Base-by-base conservation (phyloP, 2,888 invertebrate species). In the Ichneumoninae sp. region DNA sequence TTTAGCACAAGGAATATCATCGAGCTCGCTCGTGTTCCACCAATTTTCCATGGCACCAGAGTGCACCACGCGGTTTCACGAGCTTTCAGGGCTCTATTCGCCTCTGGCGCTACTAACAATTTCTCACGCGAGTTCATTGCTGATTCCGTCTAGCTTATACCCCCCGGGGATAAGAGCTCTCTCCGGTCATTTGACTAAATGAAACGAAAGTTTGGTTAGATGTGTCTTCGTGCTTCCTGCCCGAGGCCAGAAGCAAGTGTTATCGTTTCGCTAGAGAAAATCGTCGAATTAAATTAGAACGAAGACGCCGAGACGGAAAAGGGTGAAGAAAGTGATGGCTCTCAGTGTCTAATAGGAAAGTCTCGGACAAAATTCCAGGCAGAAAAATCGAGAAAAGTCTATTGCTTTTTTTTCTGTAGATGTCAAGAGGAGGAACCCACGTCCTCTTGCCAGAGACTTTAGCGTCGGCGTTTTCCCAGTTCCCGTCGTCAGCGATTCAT, bases 71-170 rank as follows among this genome's bases (percentile, higher is more conserved):
- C 83, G 72, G 80, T 40, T 10, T 40, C 40, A 40, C 40, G 44
- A 72, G 72, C 44, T 77, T 26, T 54, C 68, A 47, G 76, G 44
- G 60, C 65, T 62, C 71, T n/a, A 80, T 72, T 74, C 52, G 82
- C 84, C 80, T 60, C 70, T 30, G 75, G 84, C 75, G 66, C 33
- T 72, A 71, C 75, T 84, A 78, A 78, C 84, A 78, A 78, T 84
- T 57, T 84, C 84, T 84, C 84, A 84, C 60, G 75, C 79, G 79
- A 82, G 65, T 82, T 82, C 71, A 82, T 84, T 79, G 81, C 84
- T 44, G 84, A 84, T 82, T 79, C 57, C 72, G 54, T 78, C 78
- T 74, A 66, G 78, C 57, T 83, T 36, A 50, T 44, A 80, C 44
- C 44, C 40, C 4, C 19, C 19, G 50, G 50, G 81, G 75, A 79